Evolutionary conservation across 1,140 invertebrate species (phyloP).

Genomic region (Pseudomyrmex cubaensis): DNA sequence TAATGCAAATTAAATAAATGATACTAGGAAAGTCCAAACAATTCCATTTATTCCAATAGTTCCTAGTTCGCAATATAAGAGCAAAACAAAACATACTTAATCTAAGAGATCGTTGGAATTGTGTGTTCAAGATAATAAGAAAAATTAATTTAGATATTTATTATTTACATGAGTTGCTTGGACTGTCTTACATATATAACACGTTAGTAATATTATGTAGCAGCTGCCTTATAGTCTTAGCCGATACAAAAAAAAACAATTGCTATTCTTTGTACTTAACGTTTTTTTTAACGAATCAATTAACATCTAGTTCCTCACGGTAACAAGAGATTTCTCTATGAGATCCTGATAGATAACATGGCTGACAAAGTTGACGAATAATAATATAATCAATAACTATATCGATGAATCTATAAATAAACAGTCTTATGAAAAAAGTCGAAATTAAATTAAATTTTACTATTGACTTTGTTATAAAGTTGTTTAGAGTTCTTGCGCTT

Average conservation of each 20-base stretch:
- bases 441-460: constrained; percentile 52
- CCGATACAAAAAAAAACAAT: constrained; percentile 10
- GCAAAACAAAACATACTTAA: constrained; percentile 38
- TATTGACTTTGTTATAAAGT: background rate
- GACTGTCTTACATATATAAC: constrained; percentile 15
- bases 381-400: constrained; percentile 2
- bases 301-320: constrained; percentile 38
- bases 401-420: constrained; percentile 34
- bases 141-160: background rate
- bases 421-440: constrained; percentile 49
- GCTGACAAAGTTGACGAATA: background rate
- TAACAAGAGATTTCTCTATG: constrained; percentile 20
- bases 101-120: constrained; percentile 63
- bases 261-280: constrained; percentile 48
- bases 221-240: constrained; percentile 28
- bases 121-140: constrained; percentile 19
- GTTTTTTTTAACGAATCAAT: constrained; percentile 45
- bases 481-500: constrained; percentile 9
- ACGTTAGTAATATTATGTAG: constrained; percentile 11
- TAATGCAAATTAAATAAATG: constrained; percentile 12
- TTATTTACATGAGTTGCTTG: constrained; percentile 7
- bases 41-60: constrained; percentile 17
- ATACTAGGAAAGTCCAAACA: constrained; percentile 21
- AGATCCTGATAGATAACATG: constrained; percentile 21
- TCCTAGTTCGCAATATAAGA: constrained; percentile 1